Conservation (phyloP, 2,888 invertebrate genomes). For the Drosophila koepferae region DNA sequence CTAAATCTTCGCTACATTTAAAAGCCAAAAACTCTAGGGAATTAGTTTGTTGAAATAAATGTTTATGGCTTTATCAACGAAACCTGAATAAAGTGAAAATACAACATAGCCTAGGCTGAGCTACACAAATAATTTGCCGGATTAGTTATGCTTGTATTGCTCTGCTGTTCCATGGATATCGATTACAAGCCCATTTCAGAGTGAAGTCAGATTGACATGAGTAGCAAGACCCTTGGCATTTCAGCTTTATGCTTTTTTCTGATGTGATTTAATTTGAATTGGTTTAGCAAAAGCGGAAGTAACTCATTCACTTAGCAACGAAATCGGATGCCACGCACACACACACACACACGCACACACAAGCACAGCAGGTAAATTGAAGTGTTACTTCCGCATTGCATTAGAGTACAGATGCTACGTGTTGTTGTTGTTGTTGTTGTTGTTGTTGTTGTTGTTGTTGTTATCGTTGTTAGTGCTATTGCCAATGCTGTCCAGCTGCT, state of each 20-base stretch:
- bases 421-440: too few relatives aligned
- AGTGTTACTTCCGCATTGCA: constrained; percentile 80
- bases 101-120: background rate
- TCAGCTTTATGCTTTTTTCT: constrained; percentile 6
- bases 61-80: background rate
- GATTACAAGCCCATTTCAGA: background rate
- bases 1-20: background rate
- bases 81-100: background rate
- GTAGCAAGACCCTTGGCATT: constrained; percentile 20
- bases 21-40: background rate
- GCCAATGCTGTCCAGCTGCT: constrained; percentile 61
- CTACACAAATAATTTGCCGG: background rate
- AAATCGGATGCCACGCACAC: constrained; percentile 65
- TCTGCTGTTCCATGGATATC: background rate
- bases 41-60: background rate
- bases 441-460: constrained; percentile 16
- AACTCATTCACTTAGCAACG: constrained; percentile 78
- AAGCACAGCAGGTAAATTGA: constrained; percentile 56
- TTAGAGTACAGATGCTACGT: constrained; percentile 60
- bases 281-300: constrained; percentile 75
- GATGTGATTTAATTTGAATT: constrained; percentile 74
- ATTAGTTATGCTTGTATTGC: background rate
- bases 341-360: constrained; percentile 4
- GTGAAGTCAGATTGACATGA: background rate
- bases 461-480: constrained; percentile 17